phyloP scores from a whole-genome alignment of 2,113 vertebrate genomes.

The Oostethus manadensis region DNA sequence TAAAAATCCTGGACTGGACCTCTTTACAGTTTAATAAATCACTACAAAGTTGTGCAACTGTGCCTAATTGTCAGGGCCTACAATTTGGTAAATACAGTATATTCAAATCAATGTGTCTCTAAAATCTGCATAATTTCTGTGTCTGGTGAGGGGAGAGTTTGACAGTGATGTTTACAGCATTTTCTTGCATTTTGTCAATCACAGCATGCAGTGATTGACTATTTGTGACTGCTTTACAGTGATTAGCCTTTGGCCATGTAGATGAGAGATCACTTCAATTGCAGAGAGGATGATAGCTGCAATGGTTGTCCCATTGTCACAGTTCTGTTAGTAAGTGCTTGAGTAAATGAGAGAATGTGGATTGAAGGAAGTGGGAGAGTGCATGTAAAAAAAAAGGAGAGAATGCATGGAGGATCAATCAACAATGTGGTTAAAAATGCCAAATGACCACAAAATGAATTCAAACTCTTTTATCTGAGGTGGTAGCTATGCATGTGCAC shows the following conservation, averaged over 20 bases:
- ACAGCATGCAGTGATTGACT: conserved; percentile 53
- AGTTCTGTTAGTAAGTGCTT: conserved; percentile 37
- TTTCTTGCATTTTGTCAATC: conserved; percentile 31
- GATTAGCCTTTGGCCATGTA: conserved; percentile 56
- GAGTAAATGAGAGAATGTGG: conserved; percentile 21
- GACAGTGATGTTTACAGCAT: conserved; percentile 19
- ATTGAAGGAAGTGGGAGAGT: conserved; percentile 2
- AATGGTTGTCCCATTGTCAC: conserved; percentile 53
- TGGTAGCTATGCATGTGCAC: conserved; percentile 61
- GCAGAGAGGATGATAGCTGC: conserved; percentile 36
- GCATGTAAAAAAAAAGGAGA: conserved; percentile 9
- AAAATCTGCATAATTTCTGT: conserved; percentile 22
- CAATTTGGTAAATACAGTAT: conserved; percentile 22
- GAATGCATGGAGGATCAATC: conserved; percentile 41
- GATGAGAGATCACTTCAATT: conserved; percentile 51
- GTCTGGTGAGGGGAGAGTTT: conserved; percentile 17
- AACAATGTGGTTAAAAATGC: conserved; percentile 18
- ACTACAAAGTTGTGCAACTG: not conserved
- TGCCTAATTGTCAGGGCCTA: not conserved
- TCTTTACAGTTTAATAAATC: not conserved
- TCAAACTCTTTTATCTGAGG: conserved; percentile 69
- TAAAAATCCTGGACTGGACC: too few relatives aligned
- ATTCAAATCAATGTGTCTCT: conserved; percentile 10
- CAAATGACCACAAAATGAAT: conserved; percentile 29
- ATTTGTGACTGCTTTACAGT: conserved; percentile 52